Percentiles rank a stretch among this genome's conserved stretches.
Evolutionary conservation across 2,888 invertebrate genomes (phyloP).

Genomic region (Sminthurinus aureus): DNA sequence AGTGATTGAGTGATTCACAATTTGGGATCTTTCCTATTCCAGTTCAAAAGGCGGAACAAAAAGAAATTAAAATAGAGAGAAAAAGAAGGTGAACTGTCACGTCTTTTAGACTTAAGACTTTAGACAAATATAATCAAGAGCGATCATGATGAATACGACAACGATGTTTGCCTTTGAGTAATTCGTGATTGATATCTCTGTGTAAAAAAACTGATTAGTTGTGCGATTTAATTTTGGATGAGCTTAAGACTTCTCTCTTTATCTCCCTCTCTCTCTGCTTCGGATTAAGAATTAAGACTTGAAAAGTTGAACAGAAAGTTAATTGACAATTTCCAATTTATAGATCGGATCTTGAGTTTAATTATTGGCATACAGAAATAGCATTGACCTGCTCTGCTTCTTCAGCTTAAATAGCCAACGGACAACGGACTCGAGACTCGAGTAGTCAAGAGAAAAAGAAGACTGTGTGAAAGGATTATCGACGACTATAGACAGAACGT

Average conservation of each 20-base stretch:
- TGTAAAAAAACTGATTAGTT: neutral
- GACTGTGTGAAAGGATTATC: neutral
- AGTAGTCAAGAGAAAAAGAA: neutral
- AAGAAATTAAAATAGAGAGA: neutral
- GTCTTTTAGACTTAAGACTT: neutral
- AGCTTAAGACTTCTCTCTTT: neutral
- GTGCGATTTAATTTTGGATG: neutral
- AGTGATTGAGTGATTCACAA: neutral
- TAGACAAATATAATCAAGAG: neutral
- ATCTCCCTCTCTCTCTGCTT: too few species aligned
- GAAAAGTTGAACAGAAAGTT: neutral
- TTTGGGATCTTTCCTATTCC: neutral
- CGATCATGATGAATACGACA: neutral
- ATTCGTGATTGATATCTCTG: neutral
- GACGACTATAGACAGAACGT: too few species aligned
- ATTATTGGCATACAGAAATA: neutral
- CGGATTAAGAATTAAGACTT: too few species aligned
- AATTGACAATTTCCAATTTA: neutral
- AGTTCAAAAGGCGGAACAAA: neutral
- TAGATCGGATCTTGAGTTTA: neutral
- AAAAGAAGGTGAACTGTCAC: neutral
- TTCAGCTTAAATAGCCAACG: too few species aligned
- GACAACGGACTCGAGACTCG: neutral
- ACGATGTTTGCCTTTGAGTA: neutral
- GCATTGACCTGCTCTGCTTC: neutral